phyloP scores from a whole-genome alignment of 2,797 vertebrate genomes.

The Muscicapa comitata region DNA sequence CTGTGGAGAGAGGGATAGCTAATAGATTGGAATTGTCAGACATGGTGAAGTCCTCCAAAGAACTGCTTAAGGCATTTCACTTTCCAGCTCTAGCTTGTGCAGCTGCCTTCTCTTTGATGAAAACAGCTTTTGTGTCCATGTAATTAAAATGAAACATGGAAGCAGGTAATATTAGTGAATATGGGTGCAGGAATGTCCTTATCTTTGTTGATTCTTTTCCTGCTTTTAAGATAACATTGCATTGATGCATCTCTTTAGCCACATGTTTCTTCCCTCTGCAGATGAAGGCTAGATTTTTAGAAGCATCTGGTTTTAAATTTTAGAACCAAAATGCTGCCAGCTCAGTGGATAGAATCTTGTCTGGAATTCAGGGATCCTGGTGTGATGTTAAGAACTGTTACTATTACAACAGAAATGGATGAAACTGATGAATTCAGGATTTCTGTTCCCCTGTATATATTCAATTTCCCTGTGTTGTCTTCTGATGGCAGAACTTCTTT shows the following conservation, averaged over 20 bases:
- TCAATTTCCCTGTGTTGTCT: neutral
- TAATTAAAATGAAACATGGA: neutral
- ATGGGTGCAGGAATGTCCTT: neutral
- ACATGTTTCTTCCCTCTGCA: neutral
- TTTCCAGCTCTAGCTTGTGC: neutral
- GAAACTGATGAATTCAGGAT: neutral
- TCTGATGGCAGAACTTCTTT: neutral
- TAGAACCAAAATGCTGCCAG: neutral
- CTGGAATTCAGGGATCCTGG: neutral
- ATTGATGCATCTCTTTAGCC: neutral
- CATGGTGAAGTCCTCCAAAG: neutral
- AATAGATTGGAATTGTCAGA: neutral
- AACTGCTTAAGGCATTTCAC: neutral
- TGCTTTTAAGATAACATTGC: neutral
- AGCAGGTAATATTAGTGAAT: neutral
- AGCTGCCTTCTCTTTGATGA: neutral
- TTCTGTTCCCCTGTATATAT: neutral
- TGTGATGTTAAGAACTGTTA: neutral
- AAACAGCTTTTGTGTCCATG: neutral
- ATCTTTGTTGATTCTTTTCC: neutral
- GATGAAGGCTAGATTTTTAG: neutral
- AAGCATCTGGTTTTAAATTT: neutral
- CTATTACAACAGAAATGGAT: neutral
- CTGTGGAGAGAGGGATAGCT: neutral
- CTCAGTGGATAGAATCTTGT: neutral